Percentiles rank a stretch among this genome's conserved stretches.
phyloP scores from a whole-genome alignment of 2,797 vertebrate genomes.

The Brachymystax lenok region DNA sequence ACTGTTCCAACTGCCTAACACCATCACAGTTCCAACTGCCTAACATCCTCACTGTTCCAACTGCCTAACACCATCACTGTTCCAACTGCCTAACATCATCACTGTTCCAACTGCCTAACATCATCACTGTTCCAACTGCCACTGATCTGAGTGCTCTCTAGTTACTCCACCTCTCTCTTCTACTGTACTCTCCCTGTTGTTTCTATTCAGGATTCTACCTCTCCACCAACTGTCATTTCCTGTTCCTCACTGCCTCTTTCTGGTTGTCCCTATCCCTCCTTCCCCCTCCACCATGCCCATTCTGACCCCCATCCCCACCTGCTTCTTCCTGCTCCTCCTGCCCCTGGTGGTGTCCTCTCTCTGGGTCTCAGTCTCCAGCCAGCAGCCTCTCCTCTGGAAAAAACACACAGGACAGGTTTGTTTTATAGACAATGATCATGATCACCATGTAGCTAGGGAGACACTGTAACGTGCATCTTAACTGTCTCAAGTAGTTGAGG shows the following conservation, averaged over 20 bases:
- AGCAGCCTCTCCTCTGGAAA: constrained; percentile 75
- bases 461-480: neutral
- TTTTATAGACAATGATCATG: neutral
- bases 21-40: too few species aligned
- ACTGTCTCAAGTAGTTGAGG: too few species aligned
- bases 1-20: too few species aligned
- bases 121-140: neutral
- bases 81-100: too few species aligned
- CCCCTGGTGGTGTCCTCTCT: constrained; percentile 76
- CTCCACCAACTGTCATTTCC: neutral
- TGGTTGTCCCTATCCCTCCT: neutral
- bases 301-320: constrained; percentile 37
- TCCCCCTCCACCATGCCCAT: neutral
- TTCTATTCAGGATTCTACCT: neutral
- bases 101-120: neutral
- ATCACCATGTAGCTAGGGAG: neutral
- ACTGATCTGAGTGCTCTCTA: neutral
- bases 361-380: constrained; percentile 70
- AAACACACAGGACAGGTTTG: neutral
- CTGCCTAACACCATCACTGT: too few species aligned
- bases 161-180: neutral
- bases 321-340: constrained; percentile 76
- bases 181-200: neutral
- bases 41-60: too few species aligned
- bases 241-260: constrained; percentile 15